Evolutionary conservation across 2,888 invertebrate genomes (phyloP).

Genomic region (Meghimatium bilineatum): DNA sequence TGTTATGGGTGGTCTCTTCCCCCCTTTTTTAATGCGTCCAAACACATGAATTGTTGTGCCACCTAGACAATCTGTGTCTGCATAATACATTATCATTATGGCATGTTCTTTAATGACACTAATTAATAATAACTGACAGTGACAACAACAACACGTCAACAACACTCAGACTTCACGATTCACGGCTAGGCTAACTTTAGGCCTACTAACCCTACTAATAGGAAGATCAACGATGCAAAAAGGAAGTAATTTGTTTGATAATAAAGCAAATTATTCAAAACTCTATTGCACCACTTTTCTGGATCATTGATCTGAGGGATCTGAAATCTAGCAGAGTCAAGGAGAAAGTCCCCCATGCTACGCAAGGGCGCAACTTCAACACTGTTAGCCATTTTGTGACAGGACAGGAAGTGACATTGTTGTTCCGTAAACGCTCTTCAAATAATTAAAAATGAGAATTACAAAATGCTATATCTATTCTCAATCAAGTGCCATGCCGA

Average conservation of each 20-base stretch:
- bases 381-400: constrained; percentile 47
- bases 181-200: too few relatives aligned
- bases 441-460: neutral
- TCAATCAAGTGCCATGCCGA: too few relatives aligned
- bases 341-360: constrained; percentile 85
- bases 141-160: too few relatives aligned
- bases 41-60: too few relatives aligned
- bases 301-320: constrained; percentile 86
- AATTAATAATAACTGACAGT: too few relatives aligned
- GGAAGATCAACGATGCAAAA: constrained; percentile 82
- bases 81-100: too few relatives aligned
- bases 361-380: constrained; percentile 83
- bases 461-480: too few relatives aligned
- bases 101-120: too few relatives aligned
- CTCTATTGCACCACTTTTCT: constrained; percentile 89
- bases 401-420: neutral
- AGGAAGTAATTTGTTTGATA: constrained; percentile 92
- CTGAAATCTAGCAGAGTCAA: constrained; percentile 88
- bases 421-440: neutral
- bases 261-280: constrained; percentile 84
- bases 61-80: too few relatives aligned
- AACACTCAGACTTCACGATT: too few relatives aligned
- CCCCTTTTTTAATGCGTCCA: too few relatives aligned
- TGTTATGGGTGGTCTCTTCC: too few relatives aligned
- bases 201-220: constrained; percentile 79